Percentiles rank a stretch among this genome's conserved stretches.
phyloP scores from a whole-genome alignment of 2,797 vertebrate genomes.

The Myotis pilosus region DNA sequence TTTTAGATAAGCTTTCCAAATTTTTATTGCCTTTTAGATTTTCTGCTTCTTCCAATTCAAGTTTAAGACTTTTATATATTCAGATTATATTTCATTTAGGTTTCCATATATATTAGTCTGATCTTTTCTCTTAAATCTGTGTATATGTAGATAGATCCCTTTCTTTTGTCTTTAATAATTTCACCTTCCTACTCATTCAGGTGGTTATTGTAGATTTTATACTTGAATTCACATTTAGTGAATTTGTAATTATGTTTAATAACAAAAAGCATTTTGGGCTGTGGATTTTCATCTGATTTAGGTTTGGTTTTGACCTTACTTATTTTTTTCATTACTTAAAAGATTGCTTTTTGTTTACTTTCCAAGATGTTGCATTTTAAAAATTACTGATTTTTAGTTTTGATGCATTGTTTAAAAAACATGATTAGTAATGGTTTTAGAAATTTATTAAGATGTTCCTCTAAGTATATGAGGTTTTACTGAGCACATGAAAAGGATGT shows the following conservation, averaged over 20 bases:
- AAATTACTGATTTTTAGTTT: constrained; percentile 7
- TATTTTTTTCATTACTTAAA: neutral
- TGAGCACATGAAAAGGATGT: neutral
- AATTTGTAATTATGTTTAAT: neutral
- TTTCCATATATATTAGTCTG: neutral
- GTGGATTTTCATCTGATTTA: neutral
- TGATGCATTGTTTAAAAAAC: neutral
- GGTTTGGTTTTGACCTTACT: neutral
- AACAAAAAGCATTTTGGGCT: neutral
- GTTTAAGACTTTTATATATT: neutral
- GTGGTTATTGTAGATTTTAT: neutral
- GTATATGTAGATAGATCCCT: neutral
- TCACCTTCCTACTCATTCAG: neutral
- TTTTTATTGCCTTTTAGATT: neutral
- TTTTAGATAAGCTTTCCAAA: constrained; percentile 17
- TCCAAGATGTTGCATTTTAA: neutral
- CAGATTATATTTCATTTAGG: neutral
- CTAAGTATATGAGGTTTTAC: neutral
- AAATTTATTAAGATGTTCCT: constrained; percentile 11
- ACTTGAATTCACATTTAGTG: neutral
- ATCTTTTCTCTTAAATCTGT: constrained; percentile 20
- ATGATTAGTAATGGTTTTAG: constrained; percentile 12
- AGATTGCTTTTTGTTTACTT: neutral
- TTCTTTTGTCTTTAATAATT: neutral
- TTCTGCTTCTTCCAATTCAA: neutral